A percentile compares a stretch with the other conserved stretches of the same genome.
Evolutionary conservation across 2,113 vertebrate genomes (phyloP).

Genomic region (Sylvia atricapilla): DNA sequence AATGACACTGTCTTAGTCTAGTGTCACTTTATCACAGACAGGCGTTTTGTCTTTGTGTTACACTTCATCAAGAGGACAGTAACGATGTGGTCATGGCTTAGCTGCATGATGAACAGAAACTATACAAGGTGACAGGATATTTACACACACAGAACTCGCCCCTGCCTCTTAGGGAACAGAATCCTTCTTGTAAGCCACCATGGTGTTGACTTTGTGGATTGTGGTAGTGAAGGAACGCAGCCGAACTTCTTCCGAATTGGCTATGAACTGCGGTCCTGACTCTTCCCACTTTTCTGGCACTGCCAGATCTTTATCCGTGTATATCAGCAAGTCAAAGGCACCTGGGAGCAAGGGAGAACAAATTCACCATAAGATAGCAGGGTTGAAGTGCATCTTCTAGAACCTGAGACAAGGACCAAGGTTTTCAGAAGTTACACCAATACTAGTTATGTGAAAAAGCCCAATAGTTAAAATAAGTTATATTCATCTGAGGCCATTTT

Average conservation of each 20-base stretch:
- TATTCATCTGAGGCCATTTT: rapidly evolving
- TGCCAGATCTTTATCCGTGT: slow-evolving; percentile 90
- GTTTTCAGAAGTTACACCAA: not conserved
- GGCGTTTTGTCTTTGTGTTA: not conserved
- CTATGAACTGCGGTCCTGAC: slow-evolving; percentile 90
- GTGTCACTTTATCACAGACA: not conserved
- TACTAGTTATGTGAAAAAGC: not conserved
- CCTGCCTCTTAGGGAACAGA: not conserved
- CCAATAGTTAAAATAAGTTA: not conserved
- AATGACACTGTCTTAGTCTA: not conserved
- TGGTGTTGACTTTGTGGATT: slow-evolving; percentile 93
- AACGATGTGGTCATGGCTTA: not conserved
- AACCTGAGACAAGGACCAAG: not conserved
- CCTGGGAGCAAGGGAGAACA: slow-evolving; percentile 69
- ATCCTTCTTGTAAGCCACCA: slow-evolving; percentile 89
- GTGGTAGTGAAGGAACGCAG: slow-evolving; percentile 94
- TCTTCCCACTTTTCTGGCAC: slow-evolving; percentile 97
- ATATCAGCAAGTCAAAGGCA: slow-evolving; percentile 94
- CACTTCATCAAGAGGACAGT: not conserved
- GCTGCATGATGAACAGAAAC: not conserved
- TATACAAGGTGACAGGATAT: not conserved
- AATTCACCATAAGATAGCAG: not conserved
- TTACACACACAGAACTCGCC: not conserved
- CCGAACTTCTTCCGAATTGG: slow-evolving; percentile 91
- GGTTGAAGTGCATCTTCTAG: not conserved